phyloP scores from a whole-genome alignment of 1,140 invertebrate genomes.

The Colletes gigas region DNA sequence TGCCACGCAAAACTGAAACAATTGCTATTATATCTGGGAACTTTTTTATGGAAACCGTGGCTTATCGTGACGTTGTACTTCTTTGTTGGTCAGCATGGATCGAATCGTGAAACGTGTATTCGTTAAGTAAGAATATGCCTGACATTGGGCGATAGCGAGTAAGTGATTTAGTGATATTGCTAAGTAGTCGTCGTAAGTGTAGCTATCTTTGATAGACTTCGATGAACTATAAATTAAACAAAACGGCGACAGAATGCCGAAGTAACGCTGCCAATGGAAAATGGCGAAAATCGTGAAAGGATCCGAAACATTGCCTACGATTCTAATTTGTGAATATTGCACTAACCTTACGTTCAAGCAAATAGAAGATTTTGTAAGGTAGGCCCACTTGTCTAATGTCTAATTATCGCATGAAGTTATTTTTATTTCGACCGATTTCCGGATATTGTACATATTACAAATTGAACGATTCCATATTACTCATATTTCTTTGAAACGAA shows the following conservation, averaged over 20 bases:
- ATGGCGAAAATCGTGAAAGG: constrained; percentile 77
- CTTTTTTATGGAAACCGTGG: background rate
- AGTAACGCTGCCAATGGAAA: constrained; percentile 54
- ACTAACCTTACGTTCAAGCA: constrained; percentile 78
- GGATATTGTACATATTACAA: background rate
- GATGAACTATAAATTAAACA: background rate
- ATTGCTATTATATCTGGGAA: constrained; percentile 8
- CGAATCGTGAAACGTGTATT: constrained; percentile 43
- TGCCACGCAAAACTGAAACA: background rate
- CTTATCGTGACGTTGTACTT: background rate
- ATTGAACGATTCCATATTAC: background rate
- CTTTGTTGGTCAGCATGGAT: constrained; percentile 41
- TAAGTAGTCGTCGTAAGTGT: background rate
- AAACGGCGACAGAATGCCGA: constrained; percentile 46
- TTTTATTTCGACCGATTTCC: background rate
- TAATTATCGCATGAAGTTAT: background rate
- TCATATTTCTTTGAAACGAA: background rate
- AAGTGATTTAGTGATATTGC: constrained; percentile 45
- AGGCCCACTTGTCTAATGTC: constrained; percentile 42
- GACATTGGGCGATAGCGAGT: constrained; percentile 24
- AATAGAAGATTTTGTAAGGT: constrained; percentile 79
- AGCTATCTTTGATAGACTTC: background rate
- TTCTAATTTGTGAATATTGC: constrained; percentile 77
- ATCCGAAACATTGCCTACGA: constrained; percentile 66
- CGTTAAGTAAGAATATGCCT: constrained; percentile 5